Evolutionary conservation across 2,888 invertebrate genomes (phyloP), one percentile per base, ranked within the genome.

Genomic region (Sthenelais limicola): DNA sequence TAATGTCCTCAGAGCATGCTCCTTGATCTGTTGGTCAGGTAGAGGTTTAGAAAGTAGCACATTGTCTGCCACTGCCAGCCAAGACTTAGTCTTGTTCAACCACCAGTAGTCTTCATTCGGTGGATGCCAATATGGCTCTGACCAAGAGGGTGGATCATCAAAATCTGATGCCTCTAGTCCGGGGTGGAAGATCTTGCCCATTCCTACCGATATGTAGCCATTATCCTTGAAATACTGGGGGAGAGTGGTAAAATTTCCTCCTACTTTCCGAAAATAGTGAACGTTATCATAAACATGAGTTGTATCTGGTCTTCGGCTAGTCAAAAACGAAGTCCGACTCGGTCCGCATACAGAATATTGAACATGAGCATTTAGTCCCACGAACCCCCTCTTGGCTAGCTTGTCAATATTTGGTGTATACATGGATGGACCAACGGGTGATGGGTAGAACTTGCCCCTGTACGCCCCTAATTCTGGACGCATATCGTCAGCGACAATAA

Each of bases 111-210:
- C 24, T 18, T 49, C 47, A 66, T 52, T 73, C 24, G 75, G 69
- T n/a, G 74, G 51, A 21, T 72, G 69, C 72, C 33, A 74, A 35
- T 66, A 74, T 12, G 74, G 72, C 32, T 43, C 35, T 24, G 72
- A 52, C 74, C 74, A 74, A 3, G 74, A 74, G 12, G 68, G 58
- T 0, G 74, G 72, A 33, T 74, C 74, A 35, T 74, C 70, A 94
- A 87, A 88, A 94, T 95, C 73, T 9, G 68, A 71, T 3, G 67
- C 67, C 21, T 28, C 24, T 15, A 3, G 38, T 1, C 71, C 71
- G 0, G 66, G 71, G 32, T 73, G 73, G 51, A 73, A 73, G 12
- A 73, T 54, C 38, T 71, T 71, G 1, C 71, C 71, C 71, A 71
- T 71, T 28, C 71, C 75, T 0, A 51, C 26, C 15, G 73, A 69